Conservation (phyloP, 2,888 invertebrate species). For the Nomada flava region DNA sequence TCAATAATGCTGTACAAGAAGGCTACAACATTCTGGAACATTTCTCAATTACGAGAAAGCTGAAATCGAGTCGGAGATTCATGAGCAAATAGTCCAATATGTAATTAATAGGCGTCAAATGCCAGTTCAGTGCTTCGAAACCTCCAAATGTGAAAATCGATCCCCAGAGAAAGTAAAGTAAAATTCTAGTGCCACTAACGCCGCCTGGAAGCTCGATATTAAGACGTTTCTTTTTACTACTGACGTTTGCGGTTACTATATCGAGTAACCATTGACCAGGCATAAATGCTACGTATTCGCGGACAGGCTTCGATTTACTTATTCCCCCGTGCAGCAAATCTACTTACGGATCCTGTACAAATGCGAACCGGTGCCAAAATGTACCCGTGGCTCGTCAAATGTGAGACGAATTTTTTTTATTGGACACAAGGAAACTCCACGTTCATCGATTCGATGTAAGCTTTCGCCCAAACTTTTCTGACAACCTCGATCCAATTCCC, state of each 20-base stretch:
- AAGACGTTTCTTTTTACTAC: background rate
- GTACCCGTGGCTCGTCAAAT: background rate
- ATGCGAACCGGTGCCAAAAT: constrained; percentile 32
- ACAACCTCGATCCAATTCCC: constrained; percentile 5
- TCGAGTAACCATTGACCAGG: constrained; percentile 22
- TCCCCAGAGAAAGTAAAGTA: background rate
- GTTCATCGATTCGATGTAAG: background rate
- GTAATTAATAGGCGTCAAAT: no score
- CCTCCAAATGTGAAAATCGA: background rate
- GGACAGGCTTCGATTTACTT: constrained; percentile 38
- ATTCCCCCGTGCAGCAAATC: constrained; percentile 22
- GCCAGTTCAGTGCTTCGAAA: no score
- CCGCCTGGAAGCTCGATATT: background rate
- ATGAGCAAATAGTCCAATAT: no score
- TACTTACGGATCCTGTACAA: background rate
- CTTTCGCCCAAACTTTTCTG: background rate
- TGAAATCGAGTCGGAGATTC: no score
- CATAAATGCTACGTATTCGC: no score
- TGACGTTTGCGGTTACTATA: constrained; percentile 15
- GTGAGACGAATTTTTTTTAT: background rate
- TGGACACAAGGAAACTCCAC: background rate
- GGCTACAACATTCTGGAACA: no score
- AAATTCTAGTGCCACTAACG: background rate
- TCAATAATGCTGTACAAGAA: no score
- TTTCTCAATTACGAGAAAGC: no score